phyloP scores from a whole-genome alignment of 1,140 invertebrate genomes.

The Drosophila ficusphila region DNA sequence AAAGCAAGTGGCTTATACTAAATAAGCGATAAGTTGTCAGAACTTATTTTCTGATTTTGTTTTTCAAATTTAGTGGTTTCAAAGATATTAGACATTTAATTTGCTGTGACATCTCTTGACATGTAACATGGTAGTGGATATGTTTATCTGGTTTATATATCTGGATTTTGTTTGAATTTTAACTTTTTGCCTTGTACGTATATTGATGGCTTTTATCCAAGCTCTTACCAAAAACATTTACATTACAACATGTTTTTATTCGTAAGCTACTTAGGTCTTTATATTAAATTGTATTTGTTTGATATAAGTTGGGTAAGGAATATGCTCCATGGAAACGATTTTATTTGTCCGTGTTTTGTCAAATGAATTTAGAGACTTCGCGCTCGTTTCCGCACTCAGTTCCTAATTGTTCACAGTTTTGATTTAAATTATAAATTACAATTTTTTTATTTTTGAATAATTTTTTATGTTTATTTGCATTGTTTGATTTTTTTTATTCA shows the following conservation, averaged over 20 bases:
- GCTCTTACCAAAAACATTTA: constrained; percentile 5
- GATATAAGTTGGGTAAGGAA: too few species aligned
- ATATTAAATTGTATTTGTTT: too few species aligned
- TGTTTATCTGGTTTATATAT: not conserved
- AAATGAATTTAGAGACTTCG: too few species aligned
- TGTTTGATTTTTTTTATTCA: not conserved
- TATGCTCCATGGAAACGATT: too few species aligned
- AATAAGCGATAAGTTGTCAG: constrained; percentile 12
- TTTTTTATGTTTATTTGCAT: not conserved
- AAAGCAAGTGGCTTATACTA: constrained; percentile 35
- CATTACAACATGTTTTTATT: not conserved
- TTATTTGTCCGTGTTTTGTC: too few species aligned
- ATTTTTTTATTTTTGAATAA: not conserved
- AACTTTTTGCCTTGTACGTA: too few species aligned
- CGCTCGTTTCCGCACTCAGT: too few species aligned
- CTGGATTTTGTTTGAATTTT: not conserved
- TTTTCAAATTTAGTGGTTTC: not conserved
- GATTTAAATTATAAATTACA: not conserved
- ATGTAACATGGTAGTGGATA: not conserved
- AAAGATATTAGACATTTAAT: constrained; percentile 2
- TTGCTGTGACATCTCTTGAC: constrained; percentile 7
- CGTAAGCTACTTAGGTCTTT: too few species aligned
- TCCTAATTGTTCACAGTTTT: too few species aligned
- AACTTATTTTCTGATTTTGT: constrained; percentile 1
- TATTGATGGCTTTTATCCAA: not conserved